Evolutionary conservation across 1,140 invertebrate species (phyloP), one percentile per base, ranked within the genome.

Genomic region (Lucilia cuprina): DNA sequence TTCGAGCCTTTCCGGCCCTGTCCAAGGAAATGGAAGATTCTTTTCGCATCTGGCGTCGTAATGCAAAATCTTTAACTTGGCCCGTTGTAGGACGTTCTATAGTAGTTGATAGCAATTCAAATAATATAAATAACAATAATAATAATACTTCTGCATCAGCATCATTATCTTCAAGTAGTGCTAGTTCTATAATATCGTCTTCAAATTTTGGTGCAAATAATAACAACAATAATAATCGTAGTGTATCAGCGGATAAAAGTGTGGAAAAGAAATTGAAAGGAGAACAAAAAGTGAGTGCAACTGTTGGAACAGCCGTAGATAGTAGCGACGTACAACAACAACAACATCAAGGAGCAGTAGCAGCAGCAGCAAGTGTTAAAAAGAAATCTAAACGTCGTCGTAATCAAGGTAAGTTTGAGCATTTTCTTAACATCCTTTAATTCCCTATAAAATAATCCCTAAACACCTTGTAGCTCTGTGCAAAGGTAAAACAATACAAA

Each of bases 361-460:
- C 17, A 80, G 41, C 41, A 49, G 77, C 19, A 25, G 77, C 41
- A 80, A 50, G 41, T 49, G 77, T 30, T 21, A 80, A 80, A 50
- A 80, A 80, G 77, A 86, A 86, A 84, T 55, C 83, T n/a, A 86
- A 86, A 85, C 85, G 86, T 82, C 86, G 86, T 60, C 78, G 85
- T 25, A 86, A 84, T 85, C 86, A 85, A 84, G 84, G 85, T 86
- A 83, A 83, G 17, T 41, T 41, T 41, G 10, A 41, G 41, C 5
- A 2, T 41, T 5, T 41, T 30, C 3, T 30, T 2, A 30, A 30
- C 1, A 30, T 30, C 25, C 25, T 30, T 30, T 30, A 30, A 30
- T 30, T 30, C 1, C 25, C 25, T 3, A 30, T 30, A 30, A 30
- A 30, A 30, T 30, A 30, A 30, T 30, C 3, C 25, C 3, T 30